Evolutionary conservation across 2,113 vertebrate genomes (phyloP).

Genomic region (Scartelaos histophorus): DNA sequence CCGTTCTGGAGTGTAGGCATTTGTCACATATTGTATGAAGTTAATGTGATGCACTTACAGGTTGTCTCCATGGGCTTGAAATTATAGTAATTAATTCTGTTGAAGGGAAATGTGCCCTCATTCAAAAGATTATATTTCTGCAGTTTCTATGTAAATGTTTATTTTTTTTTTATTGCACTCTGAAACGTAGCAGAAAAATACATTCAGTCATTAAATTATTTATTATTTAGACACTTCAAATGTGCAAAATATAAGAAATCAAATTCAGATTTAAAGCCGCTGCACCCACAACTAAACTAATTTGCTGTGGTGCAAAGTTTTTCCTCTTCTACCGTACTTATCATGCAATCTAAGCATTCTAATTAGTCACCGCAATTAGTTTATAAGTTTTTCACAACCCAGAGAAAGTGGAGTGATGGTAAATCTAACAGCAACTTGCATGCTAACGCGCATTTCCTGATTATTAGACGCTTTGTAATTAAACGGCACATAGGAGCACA

Average conservation of each 20-base stretch:
- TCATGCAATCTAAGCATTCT: too few relatives aligned
- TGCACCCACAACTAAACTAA: too few relatives aligned
- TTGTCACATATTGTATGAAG: slow-evolving; percentile 64
- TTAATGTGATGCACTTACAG: slow-evolving; percentile 67
- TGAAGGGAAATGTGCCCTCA: slow-evolving; percentile 65
- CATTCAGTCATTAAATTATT: background rate
- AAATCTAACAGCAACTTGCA: too few relatives aligned
- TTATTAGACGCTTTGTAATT: too few relatives aligned
- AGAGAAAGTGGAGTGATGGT: too few relatives aligned
- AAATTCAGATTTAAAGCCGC: background rate
- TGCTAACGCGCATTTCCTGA: too few relatives aligned
- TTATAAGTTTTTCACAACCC: too few relatives aligned
- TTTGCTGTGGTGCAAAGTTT: too few relatives aligned
- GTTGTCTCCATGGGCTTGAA: slow-evolving; percentile 69
- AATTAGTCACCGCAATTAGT: too few relatives aligned
- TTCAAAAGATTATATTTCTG: slow-evolving; percentile 26
- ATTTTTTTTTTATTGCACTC: background rate
- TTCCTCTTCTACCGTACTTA: too few relatives aligned
- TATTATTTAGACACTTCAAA: background rate
- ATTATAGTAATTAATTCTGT: slow-evolving; percentile 74
- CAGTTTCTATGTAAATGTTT: slow-evolving; percentile 2
- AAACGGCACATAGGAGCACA: too few relatives aligned
- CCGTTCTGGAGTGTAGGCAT: slow-evolving; percentile 40
- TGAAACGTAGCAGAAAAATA: slow-evolving; percentile 10
- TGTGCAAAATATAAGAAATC: background rate